A percentile compares a stretch with the other conserved stretches of the same genome.
phyloP scores from a whole-genome alignment of 2,888 invertebrate genomes.

The Aphodius granarius region DNA sequence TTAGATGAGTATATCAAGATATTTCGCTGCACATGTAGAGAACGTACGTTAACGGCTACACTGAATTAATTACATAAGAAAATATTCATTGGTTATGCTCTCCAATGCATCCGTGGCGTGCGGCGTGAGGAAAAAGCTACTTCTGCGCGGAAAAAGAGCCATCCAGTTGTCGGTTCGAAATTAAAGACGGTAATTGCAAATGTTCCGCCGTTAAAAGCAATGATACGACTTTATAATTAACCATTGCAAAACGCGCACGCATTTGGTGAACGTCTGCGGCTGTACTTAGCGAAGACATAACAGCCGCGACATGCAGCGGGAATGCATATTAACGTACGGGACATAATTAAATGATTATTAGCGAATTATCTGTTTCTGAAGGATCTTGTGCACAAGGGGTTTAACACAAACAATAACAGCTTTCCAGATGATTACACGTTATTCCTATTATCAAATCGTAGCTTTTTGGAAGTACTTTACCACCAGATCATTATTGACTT shows the following conservation, averaged over 20 bases:
- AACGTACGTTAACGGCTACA: not conserved
- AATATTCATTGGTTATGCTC: not conserved
- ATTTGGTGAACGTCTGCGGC: not conserved
- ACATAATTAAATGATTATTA: not conserved
- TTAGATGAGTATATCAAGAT: not conserved
- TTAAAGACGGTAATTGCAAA: not conserved
- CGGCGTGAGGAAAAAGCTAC: not conserved
- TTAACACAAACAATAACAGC: not conserved
- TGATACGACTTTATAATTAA: not conserved
- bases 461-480: no score
- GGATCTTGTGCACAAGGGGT: not conserved
- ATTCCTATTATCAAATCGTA: not conserved
- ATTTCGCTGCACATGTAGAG: not conserved
- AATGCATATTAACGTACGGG: not conserved
- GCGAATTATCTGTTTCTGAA: not conserved
- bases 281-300: not conserved
- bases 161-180: not conserved
- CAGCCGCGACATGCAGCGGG: not conserved
- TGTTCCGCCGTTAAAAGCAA: not conserved
- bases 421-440: not conserved
- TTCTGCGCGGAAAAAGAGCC: not conserved
- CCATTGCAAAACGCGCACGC: not conserved
- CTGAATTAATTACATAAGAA: not conserved
- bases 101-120: not conserved
- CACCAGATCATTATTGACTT: no score